Evolutionary conservation across 2,113 vertebrate genomes (phyloP).

Genomic region (Spea multiplicata): DNA sequence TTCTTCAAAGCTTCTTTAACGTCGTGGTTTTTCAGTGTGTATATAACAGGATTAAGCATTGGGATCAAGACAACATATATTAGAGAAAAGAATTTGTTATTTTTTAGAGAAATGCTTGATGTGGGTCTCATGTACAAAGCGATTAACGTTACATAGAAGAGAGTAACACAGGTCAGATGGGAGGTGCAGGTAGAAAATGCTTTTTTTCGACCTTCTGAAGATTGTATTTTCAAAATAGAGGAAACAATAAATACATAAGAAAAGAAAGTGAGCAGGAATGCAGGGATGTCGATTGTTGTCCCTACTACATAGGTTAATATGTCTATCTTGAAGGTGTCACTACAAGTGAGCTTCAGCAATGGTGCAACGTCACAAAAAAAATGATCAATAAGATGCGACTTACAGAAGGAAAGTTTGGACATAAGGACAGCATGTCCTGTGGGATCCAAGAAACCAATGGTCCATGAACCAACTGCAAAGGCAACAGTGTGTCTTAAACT

Average conservation of each 20-base stretch:
- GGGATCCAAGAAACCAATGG: conserved; percentile 48
- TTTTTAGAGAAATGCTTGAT: conserved; percentile 44
- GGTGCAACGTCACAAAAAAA: conserved; percentile 58
- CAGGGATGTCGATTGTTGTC: conserved; percentile 45
- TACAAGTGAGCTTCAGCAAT: conserved; percentile 52
- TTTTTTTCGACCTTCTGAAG: conserved; percentile 40
- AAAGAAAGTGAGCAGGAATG: conserved; percentile 48
- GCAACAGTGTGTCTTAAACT: conserved; percentile 40
- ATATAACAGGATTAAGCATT: conserved; percentile 55
- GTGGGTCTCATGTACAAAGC: conserved; percentile 53
- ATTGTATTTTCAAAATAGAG: conserved; percentile 40
- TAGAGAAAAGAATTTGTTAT: conserved; percentile 53
- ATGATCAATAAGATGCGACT: conserved; percentile 52
- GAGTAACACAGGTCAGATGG: conserved; percentile 47
- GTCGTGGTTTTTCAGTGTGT: conserved; percentile 52
- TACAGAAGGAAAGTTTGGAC: conserved; percentile 52
- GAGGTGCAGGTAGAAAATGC: conserved; percentile 57
- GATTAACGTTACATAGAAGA: conserved; percentile 55
- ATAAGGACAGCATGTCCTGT: conserved; percentile 53
- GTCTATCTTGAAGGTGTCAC: conserved; percentile 39
- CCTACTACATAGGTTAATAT: conserved; percentile 52
- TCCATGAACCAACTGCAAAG: conserved; percentile 49
- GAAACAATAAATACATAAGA: conserved; percentile 52
- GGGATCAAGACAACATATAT: conserved; percentile 51
- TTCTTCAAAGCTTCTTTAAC: conserved; percentile 19